phyloP scores from a whole-genome alignment of 2,113 vertebrate genomes.

The Mugil cephalus region DNA sequence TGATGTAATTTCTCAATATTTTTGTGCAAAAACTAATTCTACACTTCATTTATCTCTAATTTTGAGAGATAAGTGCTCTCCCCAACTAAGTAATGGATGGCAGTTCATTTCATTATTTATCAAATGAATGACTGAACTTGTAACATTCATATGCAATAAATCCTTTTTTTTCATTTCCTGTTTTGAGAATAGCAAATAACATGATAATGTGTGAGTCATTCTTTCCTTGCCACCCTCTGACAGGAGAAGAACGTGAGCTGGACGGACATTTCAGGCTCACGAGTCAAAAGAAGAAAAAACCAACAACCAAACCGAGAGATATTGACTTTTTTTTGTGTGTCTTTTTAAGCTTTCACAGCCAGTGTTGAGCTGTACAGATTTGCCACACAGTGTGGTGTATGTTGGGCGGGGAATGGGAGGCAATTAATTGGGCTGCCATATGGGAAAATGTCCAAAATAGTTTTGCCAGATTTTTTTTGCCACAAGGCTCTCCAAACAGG shows the following conservation, averaged over 20 bases:
- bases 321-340: constrained; percentile 16
- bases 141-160: constrained; percentile 16
- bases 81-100: constrained; percentile 26
- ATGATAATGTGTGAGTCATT: constrained; percentile 55
- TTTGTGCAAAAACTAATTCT: constrained; percentile 30
- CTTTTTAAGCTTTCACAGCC: constrained; percentile 47
- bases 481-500: constrained; percentile 70
- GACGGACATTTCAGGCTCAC: constrained; percentile 61
- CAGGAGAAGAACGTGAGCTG: constrained; percentile 39
- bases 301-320: constrained; percentile 50
- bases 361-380: constrained; percentile 65
- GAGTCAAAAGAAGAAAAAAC: constrained; percentile 48
- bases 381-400: constrained; percentile 55
- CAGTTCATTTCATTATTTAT: constrained; percentile 13
- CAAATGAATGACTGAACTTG: constrained; percentile 48
- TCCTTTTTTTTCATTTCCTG: constrained; percentile 48
- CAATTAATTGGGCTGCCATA: constrained; percentile 33
- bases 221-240: constrained; percentile 51
- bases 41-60: constrained; percentile 33
- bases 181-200: constrained; percentile 46
- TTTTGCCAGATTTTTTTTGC: constrained; percentile 43
- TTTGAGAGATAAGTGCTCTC: constrained; percentile 32
- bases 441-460: constrained; percentile 54
- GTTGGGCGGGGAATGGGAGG: constrained; percentile 43
- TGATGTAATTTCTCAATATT: constrained; percentile 23